These are phyloP conservation scores for Meda fulgida DNA, from an alignment of 2,797 vertebrate genomes.

Conservation along the genomic window DNA sequence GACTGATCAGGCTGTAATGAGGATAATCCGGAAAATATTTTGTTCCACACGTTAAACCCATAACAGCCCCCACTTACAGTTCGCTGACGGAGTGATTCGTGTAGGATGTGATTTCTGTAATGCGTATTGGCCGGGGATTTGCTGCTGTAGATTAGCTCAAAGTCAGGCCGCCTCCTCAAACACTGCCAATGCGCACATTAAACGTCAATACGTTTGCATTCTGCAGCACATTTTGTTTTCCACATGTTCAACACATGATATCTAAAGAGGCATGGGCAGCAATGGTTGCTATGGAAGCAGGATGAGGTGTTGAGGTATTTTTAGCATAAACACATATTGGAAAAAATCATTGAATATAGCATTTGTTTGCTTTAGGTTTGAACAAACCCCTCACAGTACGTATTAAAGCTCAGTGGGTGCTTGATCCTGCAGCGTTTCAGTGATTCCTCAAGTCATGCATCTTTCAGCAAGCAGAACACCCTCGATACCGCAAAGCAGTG, in stretches of 20 bases:
- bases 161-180: background rate
- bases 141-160: constrained; percentile 48
- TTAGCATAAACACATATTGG: background rate
- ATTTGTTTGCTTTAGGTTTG: background rate
- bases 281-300: constrained; percentile 26
- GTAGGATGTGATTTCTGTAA: constrained; percentile 49
- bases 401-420: background rate
- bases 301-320: background rate
- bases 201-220: background rate
- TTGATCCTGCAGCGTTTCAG: background rate
- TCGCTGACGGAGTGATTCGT: constrained; percentile 25
- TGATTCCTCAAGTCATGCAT: background rate
- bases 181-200: background rate
- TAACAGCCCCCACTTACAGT: background rate
- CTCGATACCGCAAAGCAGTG: background rate
- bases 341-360: background rate
- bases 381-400: background rate
- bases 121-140: constrained; percentile 46
- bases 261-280: background rate
- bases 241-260: background rate
- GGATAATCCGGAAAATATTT: constrained; percentile 17
- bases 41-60: background rate
- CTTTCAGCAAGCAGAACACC: background rate
- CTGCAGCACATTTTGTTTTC: background rate
- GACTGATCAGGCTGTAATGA: constrained; percentile 19